phyloP scores from a whole-genome alignment of 2,888 invertebrate genomes.

The Tenthredo scrophulariae region DNA sequence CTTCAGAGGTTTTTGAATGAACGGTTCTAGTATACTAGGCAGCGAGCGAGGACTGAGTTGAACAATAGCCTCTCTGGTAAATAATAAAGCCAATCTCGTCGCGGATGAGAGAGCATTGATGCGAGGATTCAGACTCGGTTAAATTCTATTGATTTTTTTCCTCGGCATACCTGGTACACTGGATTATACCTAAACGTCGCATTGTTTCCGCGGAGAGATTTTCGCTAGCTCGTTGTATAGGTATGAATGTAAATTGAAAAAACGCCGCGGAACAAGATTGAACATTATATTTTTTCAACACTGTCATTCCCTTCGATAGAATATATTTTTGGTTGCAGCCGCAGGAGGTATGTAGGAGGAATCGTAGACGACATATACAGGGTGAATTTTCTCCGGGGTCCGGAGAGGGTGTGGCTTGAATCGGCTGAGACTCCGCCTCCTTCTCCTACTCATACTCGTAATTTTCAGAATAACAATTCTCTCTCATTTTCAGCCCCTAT shows the following conservation, averaged over 20 bases:
- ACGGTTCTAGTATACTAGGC: neutral
- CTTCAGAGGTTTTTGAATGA: neutral
- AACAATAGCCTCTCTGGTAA: conserved; percentile 37
- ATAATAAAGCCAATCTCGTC: conserved; percentile 45
- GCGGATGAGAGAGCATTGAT: conserved; percentile 43
- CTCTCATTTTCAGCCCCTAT: too few species aligned
- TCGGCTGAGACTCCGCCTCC: too few species aligned
- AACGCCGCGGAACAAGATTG: neutral
- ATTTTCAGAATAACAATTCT: too few species aligned
- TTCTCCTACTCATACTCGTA: too few species aligned
- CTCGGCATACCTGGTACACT: neutral
- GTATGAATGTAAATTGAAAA: neutral
- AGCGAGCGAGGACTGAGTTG: neutral
- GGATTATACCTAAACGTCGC: neutral
- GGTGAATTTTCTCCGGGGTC: too few species aligned
- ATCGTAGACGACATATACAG: too few species aligned
- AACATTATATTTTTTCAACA: neutral
- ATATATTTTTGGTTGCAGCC: too few species aligned
- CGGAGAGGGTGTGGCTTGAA: too few species aligned
- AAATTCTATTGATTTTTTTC: conserved; percentile 27
- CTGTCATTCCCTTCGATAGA: neutral
- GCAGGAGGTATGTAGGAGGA: too few species aligned
- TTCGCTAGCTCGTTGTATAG: neutral
- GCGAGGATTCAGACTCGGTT: conserved; percentile 49
- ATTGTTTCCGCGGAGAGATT: neutral